These are phyloP conservation scores for Allygus modestus DNA, from an alignment of 2,888 invertebrate species.

Conservation along the genomic window DNA sequence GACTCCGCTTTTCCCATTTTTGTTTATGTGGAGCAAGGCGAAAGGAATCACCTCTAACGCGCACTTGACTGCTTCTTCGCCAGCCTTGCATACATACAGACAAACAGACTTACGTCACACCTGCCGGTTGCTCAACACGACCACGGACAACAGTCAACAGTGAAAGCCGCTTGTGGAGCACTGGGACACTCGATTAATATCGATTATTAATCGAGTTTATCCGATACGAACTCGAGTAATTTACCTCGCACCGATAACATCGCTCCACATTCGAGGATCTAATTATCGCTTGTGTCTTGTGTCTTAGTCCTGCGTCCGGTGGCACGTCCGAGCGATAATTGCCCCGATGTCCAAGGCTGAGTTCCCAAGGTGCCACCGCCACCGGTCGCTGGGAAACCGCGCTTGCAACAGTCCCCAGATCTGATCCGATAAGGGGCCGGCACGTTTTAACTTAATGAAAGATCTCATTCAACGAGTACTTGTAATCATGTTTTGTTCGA, in stretches of 20 bases:
- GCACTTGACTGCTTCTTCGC: no score
- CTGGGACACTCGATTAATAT: conserved; percentile 10
- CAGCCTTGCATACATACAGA: background rate
- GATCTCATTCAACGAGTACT: background rate
- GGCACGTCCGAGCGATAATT: background rate
- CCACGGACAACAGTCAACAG: background rate
- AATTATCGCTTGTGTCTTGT: conserved; percentile 6
- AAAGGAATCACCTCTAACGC: no score
- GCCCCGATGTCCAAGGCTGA: background rate
- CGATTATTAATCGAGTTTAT: conserved; percentile 4
- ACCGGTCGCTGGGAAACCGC: background rate
- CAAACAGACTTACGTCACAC: background rate
- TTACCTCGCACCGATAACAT: conserved; percentile 12
- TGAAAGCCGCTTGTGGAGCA: conserved; percentile 1
- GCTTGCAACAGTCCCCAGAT: background rate
- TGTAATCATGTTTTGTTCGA: no score
- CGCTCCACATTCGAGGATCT: conserved; percentile 37
- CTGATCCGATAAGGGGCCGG: background rate
- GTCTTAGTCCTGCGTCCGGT: background rate
- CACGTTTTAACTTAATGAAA: background rate
- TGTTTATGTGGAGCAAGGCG: no score
- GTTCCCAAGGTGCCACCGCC: background rate
- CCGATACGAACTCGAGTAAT: background rate
- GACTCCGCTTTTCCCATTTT: no score
- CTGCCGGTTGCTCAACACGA: background rate